These are phyloP conservation scores for Hippolais icterina DNA, from an alignment of 2,113 vertebrate genomes.

Conservation along the genomic window DNA sequence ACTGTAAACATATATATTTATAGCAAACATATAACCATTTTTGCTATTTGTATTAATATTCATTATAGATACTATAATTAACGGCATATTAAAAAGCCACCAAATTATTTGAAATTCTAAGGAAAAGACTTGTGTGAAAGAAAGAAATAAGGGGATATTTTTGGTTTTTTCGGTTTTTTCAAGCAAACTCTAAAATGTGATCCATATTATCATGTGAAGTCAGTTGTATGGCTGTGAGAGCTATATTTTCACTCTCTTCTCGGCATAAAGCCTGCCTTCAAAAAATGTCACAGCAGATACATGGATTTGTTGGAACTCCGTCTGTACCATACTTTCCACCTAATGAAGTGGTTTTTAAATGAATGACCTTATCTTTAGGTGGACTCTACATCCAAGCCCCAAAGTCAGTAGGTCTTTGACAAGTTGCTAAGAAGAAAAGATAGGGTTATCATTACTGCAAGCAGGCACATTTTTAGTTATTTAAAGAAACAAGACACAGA, in stretches of 20 bases:
- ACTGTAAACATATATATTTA: neutral
- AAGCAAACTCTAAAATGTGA: neutral
- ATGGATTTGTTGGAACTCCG: neutral
- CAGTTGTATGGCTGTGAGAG: neutral
- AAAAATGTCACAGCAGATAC: neutral
- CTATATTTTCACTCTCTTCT: neutral
- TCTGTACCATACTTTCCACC: fast-evolving
- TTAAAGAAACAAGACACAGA: neutral
- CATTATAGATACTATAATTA: neutral
- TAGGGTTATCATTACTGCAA: neutral
- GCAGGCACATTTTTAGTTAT: neutral
- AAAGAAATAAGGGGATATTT: neutral
- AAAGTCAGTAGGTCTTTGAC: neutral
- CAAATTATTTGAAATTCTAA: neutral
- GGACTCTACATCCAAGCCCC: neutral
- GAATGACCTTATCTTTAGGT: neutral
- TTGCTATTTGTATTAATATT: neutral
- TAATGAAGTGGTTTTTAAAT: neutral
- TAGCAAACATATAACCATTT: neutral
- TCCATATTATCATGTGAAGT: neutral
- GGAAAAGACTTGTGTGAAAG: neutral
- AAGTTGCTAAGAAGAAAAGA: neutral
- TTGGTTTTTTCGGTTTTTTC: neutral
- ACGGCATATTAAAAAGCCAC: neutral
- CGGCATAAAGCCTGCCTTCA: neutral